Conservation (phyloP, 2,113 vertebrate species). For the Caloenas nicobarica region DNA sequence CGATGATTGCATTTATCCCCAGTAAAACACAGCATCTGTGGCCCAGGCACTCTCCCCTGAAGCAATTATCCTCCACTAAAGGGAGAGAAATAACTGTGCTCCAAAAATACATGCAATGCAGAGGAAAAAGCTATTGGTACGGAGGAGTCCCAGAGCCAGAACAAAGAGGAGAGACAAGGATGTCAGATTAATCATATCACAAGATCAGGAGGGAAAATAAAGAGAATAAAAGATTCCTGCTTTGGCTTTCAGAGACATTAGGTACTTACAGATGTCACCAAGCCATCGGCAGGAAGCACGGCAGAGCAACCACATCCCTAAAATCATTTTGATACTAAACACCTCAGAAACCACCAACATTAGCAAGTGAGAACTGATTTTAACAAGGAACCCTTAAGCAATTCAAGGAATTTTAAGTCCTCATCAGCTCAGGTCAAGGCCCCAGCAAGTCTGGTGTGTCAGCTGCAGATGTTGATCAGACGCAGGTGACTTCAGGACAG, state of each 20-base stretch:
- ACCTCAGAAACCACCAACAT: neutral
- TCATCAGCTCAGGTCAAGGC: neutral
- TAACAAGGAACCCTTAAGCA: neutral
- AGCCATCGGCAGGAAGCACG: neutral
- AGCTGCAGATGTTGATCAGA: neutral
- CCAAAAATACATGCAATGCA: neutral
- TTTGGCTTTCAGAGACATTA: neutral
- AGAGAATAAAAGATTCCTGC: neutral
- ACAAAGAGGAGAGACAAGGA: neutral
- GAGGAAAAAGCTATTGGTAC: neutral
- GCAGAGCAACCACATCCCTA: neutral
- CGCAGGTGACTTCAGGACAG: neutral
- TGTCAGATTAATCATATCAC: neutral
- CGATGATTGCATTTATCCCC: neutral
- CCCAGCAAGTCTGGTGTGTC: neutral
- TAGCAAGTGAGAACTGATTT: neutral
- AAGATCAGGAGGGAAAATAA: neutral
- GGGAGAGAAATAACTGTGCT: neutral
- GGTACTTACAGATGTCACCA: neutral
- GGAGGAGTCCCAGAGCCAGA: neutral
- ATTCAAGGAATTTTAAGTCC: neutral
- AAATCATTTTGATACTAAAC: neutral
- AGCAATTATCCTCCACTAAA: neutral
- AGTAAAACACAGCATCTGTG: neutral
- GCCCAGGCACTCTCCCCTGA: neutral